Evolutionary conservation across 2,797 vertebrate genomes (phyloP).

Genomic region (Hemitrygon akajei): DNA sequence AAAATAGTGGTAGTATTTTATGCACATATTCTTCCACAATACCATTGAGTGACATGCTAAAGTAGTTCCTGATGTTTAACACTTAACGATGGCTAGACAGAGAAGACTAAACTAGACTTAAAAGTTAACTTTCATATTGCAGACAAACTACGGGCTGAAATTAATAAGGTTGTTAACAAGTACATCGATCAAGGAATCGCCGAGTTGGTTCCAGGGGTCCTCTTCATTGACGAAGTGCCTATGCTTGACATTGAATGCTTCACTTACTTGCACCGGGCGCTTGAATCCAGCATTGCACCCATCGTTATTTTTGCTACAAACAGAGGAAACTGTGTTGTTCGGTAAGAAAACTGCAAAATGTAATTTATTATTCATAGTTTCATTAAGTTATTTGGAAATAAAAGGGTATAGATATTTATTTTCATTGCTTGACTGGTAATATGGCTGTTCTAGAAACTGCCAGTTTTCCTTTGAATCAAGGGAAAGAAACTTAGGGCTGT

Average conservation of each 20-base stretch:
- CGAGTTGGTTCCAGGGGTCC: slow-evolving; percentile 88
- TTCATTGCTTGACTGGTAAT: neutral
- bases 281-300: slow-evolving; percentile 91
- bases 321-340: slow-evolving; percentile 89
- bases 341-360: slow-evolving; percentile 54
- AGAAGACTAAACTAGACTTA: neutral
- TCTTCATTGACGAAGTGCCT: slow-evolving; percentile 95
- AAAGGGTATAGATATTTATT: neutral
- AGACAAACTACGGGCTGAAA: slow-evolving; percentile 94
- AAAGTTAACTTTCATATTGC: neutral
- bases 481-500: neutral
- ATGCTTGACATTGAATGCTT: slow-evolving; percentile 99
- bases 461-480: neutral
- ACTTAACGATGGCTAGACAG: neutral
- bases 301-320: slow-evolving; percentile 97
- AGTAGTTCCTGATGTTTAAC: neutral
- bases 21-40: neutral
- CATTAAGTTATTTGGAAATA: neutral
- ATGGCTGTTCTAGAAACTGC: neutral
- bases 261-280: slow-evolving; percentile 88
- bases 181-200: slow-evolving; percentile 97
- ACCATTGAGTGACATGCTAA: neutral
- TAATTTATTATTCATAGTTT: too few species aligned
- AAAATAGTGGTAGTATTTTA: neutral
- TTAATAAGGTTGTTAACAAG: slow-evolving; percentile 98